A percentile compares a stretch with the other conserved stretches of the same genome.
These are phyloP conservation scores for Ennomos erosarius DNA, from an alignment of 2,888 invertebrate genomes.

Conservation along the genomic window DNA sequence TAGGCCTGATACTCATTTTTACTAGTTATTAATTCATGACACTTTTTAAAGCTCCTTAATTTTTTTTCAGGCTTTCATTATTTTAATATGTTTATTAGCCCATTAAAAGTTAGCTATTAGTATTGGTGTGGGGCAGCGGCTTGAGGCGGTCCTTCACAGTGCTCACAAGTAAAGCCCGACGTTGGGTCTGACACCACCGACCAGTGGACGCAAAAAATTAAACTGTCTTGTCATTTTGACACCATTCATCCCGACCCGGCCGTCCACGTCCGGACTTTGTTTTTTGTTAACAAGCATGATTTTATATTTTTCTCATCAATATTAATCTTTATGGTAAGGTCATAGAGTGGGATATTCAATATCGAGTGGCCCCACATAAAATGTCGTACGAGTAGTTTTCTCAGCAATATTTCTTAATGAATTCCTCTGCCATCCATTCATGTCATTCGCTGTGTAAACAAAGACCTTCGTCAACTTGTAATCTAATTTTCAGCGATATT, in stretches of 20 bases:
- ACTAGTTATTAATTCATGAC: too few species aligned
- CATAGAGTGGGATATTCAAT: conserved; percentile 44
- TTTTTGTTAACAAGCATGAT: conserved; percentile 43
- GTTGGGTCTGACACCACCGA: conserved; percentile 56
- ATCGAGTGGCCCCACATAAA: conserved; percentile 11
- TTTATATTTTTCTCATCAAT: conserved; percentile 13
- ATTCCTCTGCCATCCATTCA: conserved; percentile 77
- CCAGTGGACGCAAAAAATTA: conserved; percentile 70
- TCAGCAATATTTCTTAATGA: conserved; percentile 76
- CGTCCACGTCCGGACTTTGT: conserved; percentile 59
- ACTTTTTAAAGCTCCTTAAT: too few species aligned
- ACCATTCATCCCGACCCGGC: conserved; percentile 78
- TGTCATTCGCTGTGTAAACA: conserved; percentile 80
- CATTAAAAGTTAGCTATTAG: too few species aligned
- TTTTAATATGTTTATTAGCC: too few species aligned
- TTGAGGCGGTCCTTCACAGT: too few species aligned
- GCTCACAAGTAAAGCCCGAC: conserved; percentile 33
- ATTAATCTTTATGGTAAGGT: conserved; percentile 33
- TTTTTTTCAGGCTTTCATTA: too few species aligned
- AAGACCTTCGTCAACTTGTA: conserved; percentile 70
- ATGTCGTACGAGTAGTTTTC: conserved; percentile 54
- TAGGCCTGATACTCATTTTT: too few species aligned
- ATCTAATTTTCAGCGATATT: conserved; percentile 55
- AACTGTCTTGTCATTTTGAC: conserved; percentile 81
- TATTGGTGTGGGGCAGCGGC: too few species aligned